Conservation (phyloP, 2,888 invertebrate species). For the Rhaphigaster nebulosa region DNA sequence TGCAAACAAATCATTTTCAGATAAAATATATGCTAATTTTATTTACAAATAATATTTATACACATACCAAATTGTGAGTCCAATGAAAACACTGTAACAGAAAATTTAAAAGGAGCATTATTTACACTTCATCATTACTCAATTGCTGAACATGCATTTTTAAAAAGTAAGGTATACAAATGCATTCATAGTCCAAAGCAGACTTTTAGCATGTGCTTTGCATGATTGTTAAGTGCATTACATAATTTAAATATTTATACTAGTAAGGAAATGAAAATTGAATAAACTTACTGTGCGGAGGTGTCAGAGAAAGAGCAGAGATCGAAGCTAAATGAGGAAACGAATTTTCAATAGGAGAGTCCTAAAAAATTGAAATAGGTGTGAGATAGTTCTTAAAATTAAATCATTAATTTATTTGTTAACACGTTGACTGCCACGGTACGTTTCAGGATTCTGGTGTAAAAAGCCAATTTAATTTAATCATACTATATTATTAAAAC, state of each 20-base stretch:
- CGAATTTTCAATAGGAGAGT: slow-evolving; percentile 68
- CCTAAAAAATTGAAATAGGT: slow-evolving; percentile 66
- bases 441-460: too few species aligned
- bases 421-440: too few species aligned
- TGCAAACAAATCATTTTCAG: background rate
- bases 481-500: too few species aligned
- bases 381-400: background rate
- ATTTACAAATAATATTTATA: slow-evolving; percentile 56
- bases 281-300: slow-evolving; percentile 76
- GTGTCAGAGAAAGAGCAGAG: slow-evolving; percentile 83
- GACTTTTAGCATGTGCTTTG: slow-evolving; percentile 40
- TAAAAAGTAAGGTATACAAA: slow-evolving; percentile 20
- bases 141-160: slow-evolving; percentile 41
- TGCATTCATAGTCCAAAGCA: slow-evolving; percentile 48
- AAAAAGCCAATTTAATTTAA: too few species aligned
- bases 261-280: background rate
- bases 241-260: background rate
- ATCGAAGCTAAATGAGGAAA: slow-evolving; percentile 80
- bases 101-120: slow-evolving; percentile 61
- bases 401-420: background rate
- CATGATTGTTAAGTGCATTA: slow-evolving; percentile 19
- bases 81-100: slow-evolving; percentile 68
- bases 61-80: slow-evolving; percentile 67
- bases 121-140: slow-evolving; percentile 49
- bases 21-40: background rate